A percentile compares a stretch with the other conserved stretches of the same genome.
phyloP scores from a whole-genome alignment of 2,113 vertebrate species.

The Thamnaconus septentrionalis region DNA sequence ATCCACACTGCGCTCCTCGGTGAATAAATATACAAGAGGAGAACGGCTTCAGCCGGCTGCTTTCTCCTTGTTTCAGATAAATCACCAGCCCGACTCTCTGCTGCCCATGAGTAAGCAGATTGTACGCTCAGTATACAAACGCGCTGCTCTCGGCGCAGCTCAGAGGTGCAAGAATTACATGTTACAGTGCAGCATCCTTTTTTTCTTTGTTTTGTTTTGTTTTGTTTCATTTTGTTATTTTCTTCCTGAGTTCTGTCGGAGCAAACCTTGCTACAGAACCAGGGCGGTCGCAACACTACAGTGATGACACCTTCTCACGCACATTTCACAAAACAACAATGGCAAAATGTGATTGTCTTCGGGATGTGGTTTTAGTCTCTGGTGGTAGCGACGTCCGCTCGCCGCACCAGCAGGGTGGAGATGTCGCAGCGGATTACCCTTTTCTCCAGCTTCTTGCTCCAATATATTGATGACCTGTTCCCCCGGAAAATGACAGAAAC shows the following conservation, averaged over 20 bases:
- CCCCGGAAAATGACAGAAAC: slow-evolving; percentile 28
- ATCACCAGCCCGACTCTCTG: slow-evolving; percentile 32
- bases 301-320: slow-evolving; percentile 19
- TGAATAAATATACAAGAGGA: slow-evolving; percentile 39
- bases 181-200: slow-evolving; percentile 30
- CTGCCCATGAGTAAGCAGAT: slow-evolving; percentile 41
- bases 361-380: slow-evolving; percentile 25
- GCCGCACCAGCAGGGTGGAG: slow-evolving; percentile 20
- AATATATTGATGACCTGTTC: slow-evolving; percentile 15
- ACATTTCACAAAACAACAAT: slow-evolving; percentile 35
- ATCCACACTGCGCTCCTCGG: slow-evolving; percentile 32
- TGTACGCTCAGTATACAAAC: slow-evolving; percentile 30
- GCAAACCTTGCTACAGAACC: slow-evolving; percentile 36
- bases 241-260: slow-evolving; percentile 51
- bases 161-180: slow-evolving; percentile 41
- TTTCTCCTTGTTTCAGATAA: slow-evolving; percentile 42
- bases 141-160: slow-evolving; percentile 30
- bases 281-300: slow-evolving; percentile 20
- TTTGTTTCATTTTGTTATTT: not conserved
- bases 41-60: slow-evolving; percentile 21
- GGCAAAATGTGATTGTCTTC: slow-evolving; percentile 59
- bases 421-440: slow-evolving; percentile 14
- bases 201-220: no score
- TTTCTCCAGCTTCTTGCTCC: slow-evolving; percentile 3
- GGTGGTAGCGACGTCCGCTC: slow-evolving; percentile 4